Percentiles rank a stretch among this genome's conserved stretches.
Conservation (phyloP, 1,140 invertebrate genomes). For the Bombus pascuorum region DNA sequence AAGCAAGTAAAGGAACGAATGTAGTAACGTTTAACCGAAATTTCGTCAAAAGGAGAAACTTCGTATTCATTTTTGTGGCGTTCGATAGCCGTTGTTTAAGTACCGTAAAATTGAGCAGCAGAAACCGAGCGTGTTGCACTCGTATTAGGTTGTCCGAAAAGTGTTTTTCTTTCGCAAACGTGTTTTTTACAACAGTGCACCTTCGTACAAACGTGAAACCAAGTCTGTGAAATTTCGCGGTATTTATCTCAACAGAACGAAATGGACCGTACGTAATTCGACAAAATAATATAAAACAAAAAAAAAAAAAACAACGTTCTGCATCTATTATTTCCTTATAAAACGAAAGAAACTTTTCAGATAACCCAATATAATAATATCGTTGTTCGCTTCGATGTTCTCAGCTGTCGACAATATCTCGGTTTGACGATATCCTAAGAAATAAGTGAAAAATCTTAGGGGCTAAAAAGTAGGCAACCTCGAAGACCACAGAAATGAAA, state of each 20-base stretch:
- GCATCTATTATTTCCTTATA: no score
- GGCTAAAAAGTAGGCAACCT: neutral
- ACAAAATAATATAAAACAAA: no score
- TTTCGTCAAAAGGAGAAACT: neutral
- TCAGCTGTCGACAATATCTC: no score
- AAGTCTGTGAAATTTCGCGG: no score
- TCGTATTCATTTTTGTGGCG: neutral
- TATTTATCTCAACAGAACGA: no score
- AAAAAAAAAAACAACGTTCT: no score
- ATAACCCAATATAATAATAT: neutral
- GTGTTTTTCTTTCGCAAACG: no score
- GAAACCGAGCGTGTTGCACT: neutral
- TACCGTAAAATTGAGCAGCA: neutral
- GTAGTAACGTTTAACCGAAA: neutral
- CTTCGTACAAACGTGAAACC: no score
- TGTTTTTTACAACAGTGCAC: no score
- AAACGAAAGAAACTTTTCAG: no score
- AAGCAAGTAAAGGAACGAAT: neutral
- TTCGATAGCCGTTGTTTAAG: neutral
- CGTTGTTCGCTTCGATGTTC: neutral
- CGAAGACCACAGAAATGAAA: neutral
- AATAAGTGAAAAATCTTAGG: neutral
- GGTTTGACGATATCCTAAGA: neutral
- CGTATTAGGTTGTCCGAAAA: no score
- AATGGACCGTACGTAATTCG: no score